Evolutionary conservation across 2,113 vertebrate species (phyloP).

Genomic region (Hyaena hyaena): DNA sequence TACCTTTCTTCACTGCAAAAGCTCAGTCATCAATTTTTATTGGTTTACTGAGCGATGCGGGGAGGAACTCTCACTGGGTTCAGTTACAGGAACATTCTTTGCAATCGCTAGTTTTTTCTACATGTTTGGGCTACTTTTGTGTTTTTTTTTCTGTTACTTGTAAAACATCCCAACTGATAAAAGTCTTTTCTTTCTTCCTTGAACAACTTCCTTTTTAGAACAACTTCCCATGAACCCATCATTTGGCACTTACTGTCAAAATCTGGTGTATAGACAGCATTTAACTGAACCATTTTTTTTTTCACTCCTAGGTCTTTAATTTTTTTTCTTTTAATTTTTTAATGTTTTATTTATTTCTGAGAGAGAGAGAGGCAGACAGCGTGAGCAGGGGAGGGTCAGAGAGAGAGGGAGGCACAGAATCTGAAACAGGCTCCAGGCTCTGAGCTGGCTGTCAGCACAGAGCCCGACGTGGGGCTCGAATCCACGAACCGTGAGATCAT

Average conservation of each 20-base stretch:
- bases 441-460: too few species aligned
- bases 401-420: too few species aligned
- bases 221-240: neutral
- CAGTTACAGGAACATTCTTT: neutral
- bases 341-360: too few species aligned
- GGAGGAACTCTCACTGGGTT: neutral
- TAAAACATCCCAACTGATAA: neutral
- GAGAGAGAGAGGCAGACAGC: too few species aligned
- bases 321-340: neutral
- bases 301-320: neutral
- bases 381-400: too few species aligned
- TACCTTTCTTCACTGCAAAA: neutral
- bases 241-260: neutral
- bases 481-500: too few species aligned
- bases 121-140: neutral
- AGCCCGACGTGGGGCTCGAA: too few species aligned
- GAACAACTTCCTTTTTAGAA: neutral
- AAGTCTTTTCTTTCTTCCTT: neutral
- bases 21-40: neutral
- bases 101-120: neutral
- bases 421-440: too few species aligned
- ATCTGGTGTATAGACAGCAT: neutral
- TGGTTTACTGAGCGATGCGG: neutral
- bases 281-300: neutral
- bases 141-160: neutral